A percentile compares a stretch with the other conserved stretches of the same genome.
Evolutionary conservation across 1,140 invertebrate genomes (phyloP).

Genomic region (Cydia fagiglandana): DNA sequence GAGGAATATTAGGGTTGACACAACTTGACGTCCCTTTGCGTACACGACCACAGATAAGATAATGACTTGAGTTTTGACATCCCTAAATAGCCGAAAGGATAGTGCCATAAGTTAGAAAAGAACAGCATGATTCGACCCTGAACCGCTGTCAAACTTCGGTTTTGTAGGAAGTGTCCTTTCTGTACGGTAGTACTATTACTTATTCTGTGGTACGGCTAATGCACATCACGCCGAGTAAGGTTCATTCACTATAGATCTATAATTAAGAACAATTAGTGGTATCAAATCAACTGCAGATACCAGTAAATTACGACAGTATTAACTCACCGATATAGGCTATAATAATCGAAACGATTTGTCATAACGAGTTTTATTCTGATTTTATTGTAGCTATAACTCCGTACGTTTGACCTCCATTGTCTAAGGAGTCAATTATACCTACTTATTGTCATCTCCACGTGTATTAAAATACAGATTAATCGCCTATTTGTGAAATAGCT

Average conservation of each 20-base stretch:
- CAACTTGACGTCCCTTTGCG: no score
- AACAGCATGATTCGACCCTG: no score
- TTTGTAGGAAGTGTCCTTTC: no score
- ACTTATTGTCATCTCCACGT: slow-evolving; percentile 18
- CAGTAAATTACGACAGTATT: background rate
- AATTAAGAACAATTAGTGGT: background rate
- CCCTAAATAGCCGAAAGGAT: no score
- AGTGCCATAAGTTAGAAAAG: no score
- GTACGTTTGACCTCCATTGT: slow-evolving; percentile 20
- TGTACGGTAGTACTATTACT: no score
- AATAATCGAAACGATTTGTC: slow-evolving; percentile 18
- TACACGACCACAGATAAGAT: no score
- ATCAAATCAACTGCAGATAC: background rate
- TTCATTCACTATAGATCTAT: slow-evolving; percentile 15
- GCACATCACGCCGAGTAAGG: slow-evolving; percentile 17
- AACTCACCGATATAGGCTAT: slow-evolving; percentile 2
- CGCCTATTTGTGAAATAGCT: background rate
- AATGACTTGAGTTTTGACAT: no score
- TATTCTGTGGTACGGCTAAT: no score
- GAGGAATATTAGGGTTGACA: no score
- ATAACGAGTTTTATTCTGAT: background rate
- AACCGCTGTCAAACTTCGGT: no score
- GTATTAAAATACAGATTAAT: background rate
- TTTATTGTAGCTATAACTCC: slow-evolving; percentile 3
- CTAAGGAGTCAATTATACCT: slow-evolving; percentile 1